phyloP scores from a whole-genome alignment of 2,888 invertebrate species.

The Acanthococcus lagerstroemiae region DNA sequence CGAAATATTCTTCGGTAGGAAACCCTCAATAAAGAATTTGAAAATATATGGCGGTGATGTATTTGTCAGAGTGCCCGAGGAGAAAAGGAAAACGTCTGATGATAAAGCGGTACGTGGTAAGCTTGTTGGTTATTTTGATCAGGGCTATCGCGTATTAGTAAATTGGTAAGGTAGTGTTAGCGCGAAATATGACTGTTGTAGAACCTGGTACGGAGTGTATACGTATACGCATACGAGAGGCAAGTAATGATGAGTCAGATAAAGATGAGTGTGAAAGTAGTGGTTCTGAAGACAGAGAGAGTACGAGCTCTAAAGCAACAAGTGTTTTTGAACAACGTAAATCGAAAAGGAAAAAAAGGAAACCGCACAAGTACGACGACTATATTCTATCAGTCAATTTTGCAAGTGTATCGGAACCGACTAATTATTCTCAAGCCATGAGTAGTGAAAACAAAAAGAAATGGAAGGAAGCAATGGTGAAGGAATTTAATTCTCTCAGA shows the following conservation, averaged over 20 bases:
- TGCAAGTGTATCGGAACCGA: not conserved
- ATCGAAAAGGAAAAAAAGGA: not conserved
- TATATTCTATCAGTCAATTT: not conserved
- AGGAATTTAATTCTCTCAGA: not conserved
- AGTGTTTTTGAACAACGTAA: not conserved
- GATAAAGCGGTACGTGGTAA: constrained; percentile 1
- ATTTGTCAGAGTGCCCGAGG: constrained; percentile 38
- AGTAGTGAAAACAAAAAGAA: not conserved
- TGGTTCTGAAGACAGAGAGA: not conserved
- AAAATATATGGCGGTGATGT: constrained; percentile 39
- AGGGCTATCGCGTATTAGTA: constrained; percentile 4
- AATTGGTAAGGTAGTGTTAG: not conserved
- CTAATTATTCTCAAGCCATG: not conserved
- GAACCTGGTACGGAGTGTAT: not conserved
- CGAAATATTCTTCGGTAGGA: constrained; percentile 38
- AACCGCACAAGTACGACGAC: not conserved
- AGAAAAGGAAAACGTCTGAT: constrained; percentile 33
- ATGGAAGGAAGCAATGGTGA: not conserved
- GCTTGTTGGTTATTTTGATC: not conserved
- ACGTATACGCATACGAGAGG: not conserved
- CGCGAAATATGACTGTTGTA: not conserved
- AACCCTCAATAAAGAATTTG: constrained; percentile 37
- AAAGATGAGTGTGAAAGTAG: not conserved
- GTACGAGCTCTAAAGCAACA: not conserved
- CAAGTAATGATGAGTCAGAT: not conserved